Percentiles rank a stretch among this genome's conserved stretches.
These are phyloP conservation scores for Argyresthia albistria DNA, from an alignment of 2,888 invertebrate species.

Conservation along the genomic window DNA sequence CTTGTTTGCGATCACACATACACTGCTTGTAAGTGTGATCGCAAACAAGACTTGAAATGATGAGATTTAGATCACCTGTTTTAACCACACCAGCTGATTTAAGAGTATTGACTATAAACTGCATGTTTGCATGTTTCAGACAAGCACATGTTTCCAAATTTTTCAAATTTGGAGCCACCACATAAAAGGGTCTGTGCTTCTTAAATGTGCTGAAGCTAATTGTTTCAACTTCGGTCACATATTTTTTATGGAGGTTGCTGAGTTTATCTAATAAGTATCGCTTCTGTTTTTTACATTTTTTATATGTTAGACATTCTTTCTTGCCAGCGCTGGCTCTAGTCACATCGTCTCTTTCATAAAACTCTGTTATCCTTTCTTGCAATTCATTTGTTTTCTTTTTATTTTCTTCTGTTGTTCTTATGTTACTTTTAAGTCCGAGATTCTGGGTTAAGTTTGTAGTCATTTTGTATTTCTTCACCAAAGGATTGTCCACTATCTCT, in stretches of 20 bases:
- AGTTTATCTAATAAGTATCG: conserved; percentile 7
- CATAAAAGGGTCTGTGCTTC: not conserved
- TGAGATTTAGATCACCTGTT: not conserved
- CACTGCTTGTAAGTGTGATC: too few species aligned
- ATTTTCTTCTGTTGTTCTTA: not conserved
- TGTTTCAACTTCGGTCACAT: conserved; percentile 12
- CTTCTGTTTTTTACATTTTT: not conserved
- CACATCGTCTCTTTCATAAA: conserved; percentile 4
- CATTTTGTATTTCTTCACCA: conserved; percentile 2
- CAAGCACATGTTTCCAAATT: not conserved
- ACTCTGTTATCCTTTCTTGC: not conserved
- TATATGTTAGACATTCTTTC: not conserved
- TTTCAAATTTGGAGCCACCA: not conserved
- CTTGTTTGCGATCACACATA: too few species aligned
- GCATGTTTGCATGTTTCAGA: not conserved
- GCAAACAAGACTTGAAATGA: not conserved
- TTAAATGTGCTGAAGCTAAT: not conserved
- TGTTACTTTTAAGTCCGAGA: conserved; percentile 1
- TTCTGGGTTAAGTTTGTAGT: not conserved
- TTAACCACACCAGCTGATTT: not conserved
- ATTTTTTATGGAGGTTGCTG: conserved; percentile 14
- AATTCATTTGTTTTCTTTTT: not conserved
- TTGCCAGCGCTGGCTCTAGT: conserved; percentile 3
- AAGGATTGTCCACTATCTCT: not conserved
- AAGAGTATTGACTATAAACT: not conserved